Evolutionary conservation across 2,113 vertebrate genomes (phyloP).

Genomic region (Columba livia): DNA sequence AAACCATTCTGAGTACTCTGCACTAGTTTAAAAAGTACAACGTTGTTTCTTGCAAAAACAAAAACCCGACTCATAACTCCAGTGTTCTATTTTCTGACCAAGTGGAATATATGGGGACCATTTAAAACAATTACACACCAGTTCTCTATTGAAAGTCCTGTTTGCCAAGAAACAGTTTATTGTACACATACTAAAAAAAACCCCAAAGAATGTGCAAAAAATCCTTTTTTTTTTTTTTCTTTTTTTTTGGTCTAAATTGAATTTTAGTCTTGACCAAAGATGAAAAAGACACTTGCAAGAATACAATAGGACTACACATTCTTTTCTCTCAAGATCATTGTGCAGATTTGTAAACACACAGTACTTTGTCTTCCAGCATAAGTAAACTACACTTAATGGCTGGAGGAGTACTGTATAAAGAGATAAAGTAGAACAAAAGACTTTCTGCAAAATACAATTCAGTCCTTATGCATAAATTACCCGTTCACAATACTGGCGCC

Average conservation of each 20-base stretch:
- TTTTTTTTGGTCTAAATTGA: not conserved
- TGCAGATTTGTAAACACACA: conserved; percentile 36
- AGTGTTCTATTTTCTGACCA: not conserved
- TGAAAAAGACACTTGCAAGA: not conserved
- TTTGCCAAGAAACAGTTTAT: not conserved
- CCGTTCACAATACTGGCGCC: not conserved
- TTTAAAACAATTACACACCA: not conserved
- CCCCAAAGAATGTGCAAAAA: not conserved
- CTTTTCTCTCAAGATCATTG: conserved; percentile 21
- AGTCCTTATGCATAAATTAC: conserved; percentile 12
- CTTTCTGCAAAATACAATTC: not conserved
- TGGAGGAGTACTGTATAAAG: not conserved
- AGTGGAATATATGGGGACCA: not conserved
- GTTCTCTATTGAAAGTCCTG: not conserved
- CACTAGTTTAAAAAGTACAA: not conserved
- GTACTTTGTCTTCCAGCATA: conserved; percentile 4
- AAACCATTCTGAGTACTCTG: not conserved
- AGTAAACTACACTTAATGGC: conserved; percentile 11
- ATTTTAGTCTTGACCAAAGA: not conserved
- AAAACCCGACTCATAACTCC: not conserved
- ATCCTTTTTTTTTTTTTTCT: accelerated
- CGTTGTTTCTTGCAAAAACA: not conserved
- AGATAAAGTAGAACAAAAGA: conserved; percentile 38
- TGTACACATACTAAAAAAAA: not conserved
- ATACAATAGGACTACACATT: conserved; percentile 25